Conservation (phyloP, 2,888 invertebrate species). For the Cryptosula pallasiana region DNA sequence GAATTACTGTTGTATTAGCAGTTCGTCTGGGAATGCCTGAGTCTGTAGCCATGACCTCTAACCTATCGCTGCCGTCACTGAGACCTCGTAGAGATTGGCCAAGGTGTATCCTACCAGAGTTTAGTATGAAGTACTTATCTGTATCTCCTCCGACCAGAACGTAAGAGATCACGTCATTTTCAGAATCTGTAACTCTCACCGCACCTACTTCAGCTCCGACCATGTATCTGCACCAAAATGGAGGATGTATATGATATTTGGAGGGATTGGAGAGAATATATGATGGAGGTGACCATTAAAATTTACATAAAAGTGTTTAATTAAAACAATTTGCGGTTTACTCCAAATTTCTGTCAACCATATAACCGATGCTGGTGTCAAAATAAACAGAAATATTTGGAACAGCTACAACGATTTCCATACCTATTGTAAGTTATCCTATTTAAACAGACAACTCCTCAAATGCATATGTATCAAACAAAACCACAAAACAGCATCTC, state of each 20-base stretch:
- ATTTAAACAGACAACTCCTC: no score
- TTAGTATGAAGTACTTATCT: neutral
- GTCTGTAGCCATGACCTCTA: conserved; percentile 2
- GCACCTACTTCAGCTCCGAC: neutral
- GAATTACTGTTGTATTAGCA: neutral
- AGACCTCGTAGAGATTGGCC: neutral
- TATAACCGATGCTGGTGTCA: no score
- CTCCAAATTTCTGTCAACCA: no score
- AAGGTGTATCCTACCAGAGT: neutral
- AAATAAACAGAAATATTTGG: no score
- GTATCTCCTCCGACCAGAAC: neutral
- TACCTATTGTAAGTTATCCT: no score
- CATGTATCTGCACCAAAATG: neutral
- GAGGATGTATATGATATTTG: neutral
- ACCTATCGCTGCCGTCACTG: neutral
- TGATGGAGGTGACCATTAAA: no score
- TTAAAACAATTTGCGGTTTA: no score
- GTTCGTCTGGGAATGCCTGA: neutral
- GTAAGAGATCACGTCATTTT: neutral
- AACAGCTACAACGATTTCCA: no score
- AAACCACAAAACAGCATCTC: no score
- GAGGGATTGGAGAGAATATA: no score
- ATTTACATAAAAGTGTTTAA: no score
- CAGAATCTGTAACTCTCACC: neutral
- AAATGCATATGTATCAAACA: no score